phyloP scores from a whole-genome alignment of 2,113 vertebrate species.

The Varanus salvator region DNA sequence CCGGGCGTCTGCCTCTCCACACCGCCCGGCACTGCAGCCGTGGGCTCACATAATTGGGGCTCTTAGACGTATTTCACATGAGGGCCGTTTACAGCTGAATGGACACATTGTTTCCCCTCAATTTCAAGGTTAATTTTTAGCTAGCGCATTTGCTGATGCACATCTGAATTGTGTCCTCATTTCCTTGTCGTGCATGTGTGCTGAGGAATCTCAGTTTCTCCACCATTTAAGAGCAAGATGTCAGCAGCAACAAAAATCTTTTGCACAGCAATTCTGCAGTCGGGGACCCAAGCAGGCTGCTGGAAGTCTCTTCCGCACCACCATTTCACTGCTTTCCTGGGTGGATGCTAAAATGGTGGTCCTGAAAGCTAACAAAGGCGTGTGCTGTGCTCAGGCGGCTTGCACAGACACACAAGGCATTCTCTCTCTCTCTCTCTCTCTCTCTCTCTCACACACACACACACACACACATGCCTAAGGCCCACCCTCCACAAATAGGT shows the following conservation, averaged over 20 bases:
- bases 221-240: constrained; percentile 57
- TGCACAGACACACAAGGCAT: neutral
- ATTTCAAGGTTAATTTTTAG: constrained; percentile 72
- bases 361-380: constrained; percentile 57
- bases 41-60: constrained; percentile 39
- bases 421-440: neutral
- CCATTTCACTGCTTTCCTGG: constrained; percentile 72
- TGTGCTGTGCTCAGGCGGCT: constrained; percentile 24
- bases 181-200: neutral
- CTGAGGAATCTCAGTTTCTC: constrained; percentile 63
- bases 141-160: constrained; percentile 62
- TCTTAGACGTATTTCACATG: constrained; percentile 53
- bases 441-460: too few relatives aligned
- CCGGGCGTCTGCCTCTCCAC: constrained; percentile 16
- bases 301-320: constrained; percentile 56
- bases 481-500: constrained; percentile 12
- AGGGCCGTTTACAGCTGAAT: constrained; percentile 49
- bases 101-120: constrained; percentile 45
- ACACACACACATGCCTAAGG: neutral
- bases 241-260: constrained; percentile 8
- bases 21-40: constrained; percentile 23
- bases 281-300: neutral
- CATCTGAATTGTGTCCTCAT: constrained; percentile 46
- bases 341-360: constrained; percentile 76
- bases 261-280: neutral